phyloP scores from a whole-genome alignment of 1,140 invertebrate species.

The Pseudomyrmex dendroicus region DNA sequence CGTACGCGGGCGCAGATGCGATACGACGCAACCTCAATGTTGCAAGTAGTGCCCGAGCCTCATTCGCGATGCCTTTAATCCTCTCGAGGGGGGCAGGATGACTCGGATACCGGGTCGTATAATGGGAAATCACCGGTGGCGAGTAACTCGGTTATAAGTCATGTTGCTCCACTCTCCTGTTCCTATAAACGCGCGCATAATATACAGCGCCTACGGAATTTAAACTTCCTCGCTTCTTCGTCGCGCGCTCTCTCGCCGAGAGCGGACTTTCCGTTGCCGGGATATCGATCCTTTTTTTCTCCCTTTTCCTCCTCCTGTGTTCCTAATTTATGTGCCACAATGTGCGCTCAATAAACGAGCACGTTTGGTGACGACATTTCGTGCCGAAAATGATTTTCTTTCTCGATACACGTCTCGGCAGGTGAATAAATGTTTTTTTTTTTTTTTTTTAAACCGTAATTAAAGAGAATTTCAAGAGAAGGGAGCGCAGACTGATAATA shows the following conservation, averaged over 20 bases:
- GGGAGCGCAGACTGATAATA: no score
- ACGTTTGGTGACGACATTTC: not conserved
- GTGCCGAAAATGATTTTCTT: not conserved
- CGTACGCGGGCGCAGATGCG: slow-evolving; percentile 48
- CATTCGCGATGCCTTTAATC: slow-evolving; percentile 70
- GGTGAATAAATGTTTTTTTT: not conserved
- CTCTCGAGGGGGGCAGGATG: slow-evolving; percentile 58
- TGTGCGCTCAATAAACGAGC: not conserved
- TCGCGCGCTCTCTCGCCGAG: not conserved
- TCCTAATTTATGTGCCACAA: slow-evolving; percentile 25
- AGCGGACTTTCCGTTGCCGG: slow-evolving; percentile 6
- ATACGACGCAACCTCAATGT: slow-evolving; percentile 56
- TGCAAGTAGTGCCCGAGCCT: slow-evolving; percentile 66
- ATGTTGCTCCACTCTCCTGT: slow-evolving; percentile 64
- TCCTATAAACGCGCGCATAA: slow-evolving; percentile 51
- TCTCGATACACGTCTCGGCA: not conserved
- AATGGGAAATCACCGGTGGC: slow-evolving; percentile 65
- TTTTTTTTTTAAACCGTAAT: not conserved
- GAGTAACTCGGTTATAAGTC: slow-evolving; percentile 57
- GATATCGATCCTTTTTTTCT: not conserved
- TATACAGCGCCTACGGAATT: slow-evolving; percentile 50
- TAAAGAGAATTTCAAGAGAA: not conserved
- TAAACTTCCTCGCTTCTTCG: slow-evolving; percentile 60
- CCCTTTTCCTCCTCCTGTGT: not conserved
- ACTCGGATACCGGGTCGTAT: slow-evolving; percentile 64